Percentiles rank a stretch among this genome's conserved stretches.
Evolutionary conservation across 2,888 invertebrate species (phyloP).

Genomic region (Tachina fera): DNA sequence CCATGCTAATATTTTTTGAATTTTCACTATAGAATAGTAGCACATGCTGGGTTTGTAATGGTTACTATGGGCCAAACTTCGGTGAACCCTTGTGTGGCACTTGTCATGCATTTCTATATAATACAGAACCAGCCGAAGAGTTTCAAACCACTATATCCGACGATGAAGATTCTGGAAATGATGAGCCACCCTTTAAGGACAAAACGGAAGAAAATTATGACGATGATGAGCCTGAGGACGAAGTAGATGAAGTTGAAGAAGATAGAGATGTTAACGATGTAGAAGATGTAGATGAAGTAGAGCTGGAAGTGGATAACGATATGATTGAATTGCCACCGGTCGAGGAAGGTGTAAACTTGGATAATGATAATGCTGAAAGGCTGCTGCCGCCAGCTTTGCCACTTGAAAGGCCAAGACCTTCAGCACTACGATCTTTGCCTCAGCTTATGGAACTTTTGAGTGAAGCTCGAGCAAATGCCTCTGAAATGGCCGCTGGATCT

Average conservation of each 20-base stretch:
- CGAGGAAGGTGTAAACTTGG: slow-evolving; percentile 47
- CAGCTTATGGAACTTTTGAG: slow-evolving; percentile 80
- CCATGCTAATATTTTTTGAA: neutral
- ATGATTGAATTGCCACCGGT: slow-evolving; percentile 64
- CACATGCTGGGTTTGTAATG: slow-evolving; percentile 92
- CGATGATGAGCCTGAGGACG: slow-evolving; percentile 78
- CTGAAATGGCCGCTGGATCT: slow-evolving; percentile 72
- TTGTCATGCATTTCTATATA: slow-evolving; percentile 96
- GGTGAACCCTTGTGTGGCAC: slow-evolving; percentile 95
- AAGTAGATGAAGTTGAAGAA: slow-evolving; percentile 76
- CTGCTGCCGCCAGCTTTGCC: slow-evolving; percentile 73
- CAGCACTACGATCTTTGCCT: slow-evolving; percentile 79
- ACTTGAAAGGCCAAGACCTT: slow-evolving; percentile 78
- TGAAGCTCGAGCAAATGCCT: slow-evolving; percentile 77
- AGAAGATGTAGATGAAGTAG: slow-evolving; percentile 76
- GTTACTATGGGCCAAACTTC: slow-evolving; percentile 95
- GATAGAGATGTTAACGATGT: slow-evolving; percentile 75
- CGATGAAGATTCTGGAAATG: slow-evolving; percentile 96
- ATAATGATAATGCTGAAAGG: slow-evolving; percentile 60
- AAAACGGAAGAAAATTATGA: slow-evolving; percentile 76
- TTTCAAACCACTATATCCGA: slow-evolving; percentile 86
- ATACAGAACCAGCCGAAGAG: slow-evolving; percentile 84
- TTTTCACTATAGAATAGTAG: slow-evolving; percentile 77
- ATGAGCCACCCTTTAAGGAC: slow-evolving; percentile 88
- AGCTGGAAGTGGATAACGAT: slow-evolving; percentile 73